These are phyloP conservation scores for Drosophila atripex DNA, from an alignment of 2,888 invertebrate genomes.

Conservation along the genomic window DNA sequence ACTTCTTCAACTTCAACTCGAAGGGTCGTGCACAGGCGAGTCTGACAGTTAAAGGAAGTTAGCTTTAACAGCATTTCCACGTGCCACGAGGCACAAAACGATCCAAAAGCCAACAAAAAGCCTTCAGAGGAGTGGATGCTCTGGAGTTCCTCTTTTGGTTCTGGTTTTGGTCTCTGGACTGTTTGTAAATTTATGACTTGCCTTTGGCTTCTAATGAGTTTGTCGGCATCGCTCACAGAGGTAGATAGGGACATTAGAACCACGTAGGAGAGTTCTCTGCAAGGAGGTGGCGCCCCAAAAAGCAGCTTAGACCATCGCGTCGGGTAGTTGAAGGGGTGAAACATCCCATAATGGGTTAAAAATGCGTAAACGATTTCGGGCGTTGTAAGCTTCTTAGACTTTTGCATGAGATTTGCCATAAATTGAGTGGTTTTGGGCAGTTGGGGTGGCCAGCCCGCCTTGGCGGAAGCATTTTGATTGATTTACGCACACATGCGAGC, in stretches of 20 bases:
- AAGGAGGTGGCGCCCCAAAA: conserved; percentile 37
- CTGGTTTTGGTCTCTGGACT: conserved; percentile 51
- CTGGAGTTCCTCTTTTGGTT: conserved; percentile 26
- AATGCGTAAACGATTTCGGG: conserved; percentile 75
- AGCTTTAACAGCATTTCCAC: conserved; percentile 59
- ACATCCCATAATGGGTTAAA: conserved; percentile 68
- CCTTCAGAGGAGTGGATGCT: conserved; percentile 15
- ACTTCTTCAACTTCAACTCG: conserved; percentile 32
- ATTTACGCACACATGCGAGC: conserved; percentile 58
- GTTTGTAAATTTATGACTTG: conserved; percentile 71
- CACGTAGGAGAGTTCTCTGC: conserved; percentile 1
- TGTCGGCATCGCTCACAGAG: conserved; percentile 69
- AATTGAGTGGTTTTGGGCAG: conserved; percentile 47
- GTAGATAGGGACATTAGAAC: conserved; percentile 16
- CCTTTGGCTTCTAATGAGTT: conserved; percentile 74
- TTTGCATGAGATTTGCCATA: conserved; percentile 73
- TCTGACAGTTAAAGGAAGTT: conserved; percentile 61
- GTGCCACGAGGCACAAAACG: conserved; percentile 36
- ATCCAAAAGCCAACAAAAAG: conserved; percentile 12
- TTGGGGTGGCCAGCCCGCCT: conserved; percentile 21
- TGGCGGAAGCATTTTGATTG: conserved; percentile 73
- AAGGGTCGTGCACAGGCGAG: conserved; percentile 8
- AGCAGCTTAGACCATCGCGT: conserved; percentile 53
- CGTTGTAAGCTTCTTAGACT: conserved; percentile 75
- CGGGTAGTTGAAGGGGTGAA: conserved; percentile 16